Percentiles rank a stretch among this genome's conserved stretches.
Evolutionary conservation across 2,888 invertebrate genomes (phyloP).

Genomic region (Euclidia mi): DNA sequence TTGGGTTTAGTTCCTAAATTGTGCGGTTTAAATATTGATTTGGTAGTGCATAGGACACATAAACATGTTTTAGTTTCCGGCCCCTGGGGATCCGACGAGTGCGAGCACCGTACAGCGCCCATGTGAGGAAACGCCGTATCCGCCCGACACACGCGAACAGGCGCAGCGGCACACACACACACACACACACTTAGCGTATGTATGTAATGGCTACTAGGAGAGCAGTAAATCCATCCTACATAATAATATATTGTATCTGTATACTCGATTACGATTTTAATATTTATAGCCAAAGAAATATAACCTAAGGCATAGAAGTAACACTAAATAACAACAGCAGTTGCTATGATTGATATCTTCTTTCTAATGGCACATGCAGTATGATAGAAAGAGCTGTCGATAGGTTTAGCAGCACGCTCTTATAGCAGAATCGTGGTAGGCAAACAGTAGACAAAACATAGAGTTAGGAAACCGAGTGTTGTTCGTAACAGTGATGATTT

Average conservation of each 20-base stretch:
- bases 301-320: too few relatives aligned
- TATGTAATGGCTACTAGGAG: constrained; percentile 38
- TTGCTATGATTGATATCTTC: too few relatives aligned
- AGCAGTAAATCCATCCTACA: constrained; percentile 53
- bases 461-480: too few relatives aligned
- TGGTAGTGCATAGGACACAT: constrained; percentile 59
- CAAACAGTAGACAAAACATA: too few relatives aligned
- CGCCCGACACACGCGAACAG: too few relatives aligned
- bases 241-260: constrained; percentile 55
- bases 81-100: constrained; percentile 34
- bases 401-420: too few relatives aligned
- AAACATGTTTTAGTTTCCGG: constrained; percentile 57
- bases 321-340: too few relatives aligned
- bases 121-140: constrained; percentile 51
- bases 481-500: too few relatives aligned
- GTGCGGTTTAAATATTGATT: constrained; percentile 65
- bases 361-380: too few relatives aligned
- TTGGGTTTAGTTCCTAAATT: constrained; percentile 88
- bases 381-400: too few relatives aligned
- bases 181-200: constrained; percentile 11
- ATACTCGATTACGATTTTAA: constrained; percentile 58
- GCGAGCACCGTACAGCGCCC: constrained; percentile 31
- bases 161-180: constrained; percentile 12
- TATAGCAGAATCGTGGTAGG: too few relatives aligned
- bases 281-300: too few relatives aligned